Percentiles rank a stretch among this genome's conserved stretches.
Evolutionary conservation across 2,888 invertebrate genomes (phyloP).

Genomic region (Rhogogaster chlorosoma): DNA sequence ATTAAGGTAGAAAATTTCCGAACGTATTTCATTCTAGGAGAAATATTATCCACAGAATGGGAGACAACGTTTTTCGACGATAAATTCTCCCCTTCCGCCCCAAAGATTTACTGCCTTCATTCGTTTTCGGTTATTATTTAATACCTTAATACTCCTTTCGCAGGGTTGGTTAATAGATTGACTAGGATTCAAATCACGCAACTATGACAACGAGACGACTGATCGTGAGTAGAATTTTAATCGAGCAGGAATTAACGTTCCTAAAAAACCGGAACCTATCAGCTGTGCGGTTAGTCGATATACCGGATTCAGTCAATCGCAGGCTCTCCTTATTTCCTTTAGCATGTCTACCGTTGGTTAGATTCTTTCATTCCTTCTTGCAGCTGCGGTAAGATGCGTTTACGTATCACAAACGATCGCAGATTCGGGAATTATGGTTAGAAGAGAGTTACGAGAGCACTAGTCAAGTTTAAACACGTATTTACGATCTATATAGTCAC

Average conservation of each 20-base stretch:
- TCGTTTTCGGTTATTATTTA: background rate
- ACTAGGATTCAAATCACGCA: background rate
- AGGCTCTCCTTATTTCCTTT: background rate
- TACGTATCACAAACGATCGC: background rate
- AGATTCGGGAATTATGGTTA: background rate
- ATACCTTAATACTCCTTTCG: background rate
- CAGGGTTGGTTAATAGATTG: background rate
- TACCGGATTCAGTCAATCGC: background rate
- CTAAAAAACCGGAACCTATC: background rate
- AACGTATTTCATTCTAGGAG: background rate
- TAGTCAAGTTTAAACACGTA: background rate
- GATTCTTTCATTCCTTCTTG: background rate
- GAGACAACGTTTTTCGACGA: background rate
- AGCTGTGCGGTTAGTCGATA: background rate
- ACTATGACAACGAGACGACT: background rate
- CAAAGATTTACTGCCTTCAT: background rate
- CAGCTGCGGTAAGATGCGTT: background rate
- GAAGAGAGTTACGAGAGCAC: background rate
- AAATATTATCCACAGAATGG: background rate
- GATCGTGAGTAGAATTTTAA: background rate
- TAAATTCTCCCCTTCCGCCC: background rate
- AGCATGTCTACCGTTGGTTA: background rate
- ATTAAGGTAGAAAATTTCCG: background rate
- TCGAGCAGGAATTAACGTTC: background rate
- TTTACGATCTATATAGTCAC: background rate